Evolutionary conservation across 1,140 invertebrate genomes (phyloP).

Genomic region (Pseudobourletiella spinata): DNA sequence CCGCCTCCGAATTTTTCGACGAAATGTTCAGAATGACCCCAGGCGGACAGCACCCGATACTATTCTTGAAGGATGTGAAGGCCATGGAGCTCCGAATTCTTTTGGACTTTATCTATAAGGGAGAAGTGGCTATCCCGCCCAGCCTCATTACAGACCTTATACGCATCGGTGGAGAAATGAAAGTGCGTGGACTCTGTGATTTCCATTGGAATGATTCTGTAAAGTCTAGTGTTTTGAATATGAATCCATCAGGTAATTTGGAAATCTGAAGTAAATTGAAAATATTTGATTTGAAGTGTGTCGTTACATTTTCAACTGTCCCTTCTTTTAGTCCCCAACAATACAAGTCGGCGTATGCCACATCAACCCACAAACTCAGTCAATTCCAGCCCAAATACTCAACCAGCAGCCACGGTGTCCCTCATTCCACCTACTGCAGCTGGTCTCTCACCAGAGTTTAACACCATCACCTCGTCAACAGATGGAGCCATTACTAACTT

Average conservation of each 20-base stretch:
- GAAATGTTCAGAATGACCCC: constrained; percentile 30
- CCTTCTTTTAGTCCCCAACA: neutral
- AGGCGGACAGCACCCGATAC: constrained; percentile 19
- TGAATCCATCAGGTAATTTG: neutral
- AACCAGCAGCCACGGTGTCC: neutral
- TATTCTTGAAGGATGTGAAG: constrained; percentile 25
- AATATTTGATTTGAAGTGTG: neutral
- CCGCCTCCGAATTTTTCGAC: constrained; percentile 29
- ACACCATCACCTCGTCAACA: too few species aligned
- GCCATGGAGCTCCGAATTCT: constrained; percentile 23
- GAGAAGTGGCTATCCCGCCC: constrained; percentile 28
- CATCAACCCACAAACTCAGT: too few species aligned
- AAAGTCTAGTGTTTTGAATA: constrained; percentile 1
- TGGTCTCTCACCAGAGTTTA: too few species aligned
- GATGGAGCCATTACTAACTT: too few species aligned
- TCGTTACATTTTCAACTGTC: neutral
- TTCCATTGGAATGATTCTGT: neutral
- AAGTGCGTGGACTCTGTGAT: constrained; percentile 20
- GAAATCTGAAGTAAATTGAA: constrained; percentile 3
- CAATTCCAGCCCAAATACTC: constrained; percentile 1
- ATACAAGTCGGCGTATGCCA: too few species aligned
- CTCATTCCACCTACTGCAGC: neutral
- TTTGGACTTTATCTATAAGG: constrained; percentile 30
- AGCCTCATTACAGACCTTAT: constrained; percentile 18
- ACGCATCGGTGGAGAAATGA: constrained; percentile 21